These are phyloP conservation scores for Brachionichthys hirsutus DNA, from an alignment of 2,113 vertebrate genomes.

Conservation along the genomic window DNA sequence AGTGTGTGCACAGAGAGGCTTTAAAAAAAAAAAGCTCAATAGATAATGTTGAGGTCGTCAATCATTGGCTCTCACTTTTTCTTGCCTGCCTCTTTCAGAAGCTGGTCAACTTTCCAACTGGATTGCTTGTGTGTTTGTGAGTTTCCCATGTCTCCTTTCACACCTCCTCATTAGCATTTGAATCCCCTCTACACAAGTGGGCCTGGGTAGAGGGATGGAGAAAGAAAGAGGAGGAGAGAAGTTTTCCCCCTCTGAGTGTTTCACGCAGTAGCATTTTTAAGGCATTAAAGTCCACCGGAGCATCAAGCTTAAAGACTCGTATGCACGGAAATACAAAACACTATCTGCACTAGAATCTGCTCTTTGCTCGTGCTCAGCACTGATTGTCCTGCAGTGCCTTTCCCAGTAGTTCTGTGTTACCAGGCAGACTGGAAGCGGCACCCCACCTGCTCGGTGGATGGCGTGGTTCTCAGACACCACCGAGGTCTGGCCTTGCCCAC, in stretches of 20 bases:
- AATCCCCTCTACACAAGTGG: constrained; percentile 49
- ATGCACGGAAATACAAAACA: constrained; percentile 13
- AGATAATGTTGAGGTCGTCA: constrained; percentile 60
- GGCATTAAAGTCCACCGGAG: constrained; percentile 12
- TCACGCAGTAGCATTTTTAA: constrained; percentile 15
- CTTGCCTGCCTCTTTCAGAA: constrained; percentile 27
- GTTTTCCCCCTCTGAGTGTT: constrained; percentile 21
- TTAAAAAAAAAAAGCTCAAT: constrained; percentile 80
- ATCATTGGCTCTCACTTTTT: constrained; percentile 29
- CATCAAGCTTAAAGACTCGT: constrained; percentile 15
- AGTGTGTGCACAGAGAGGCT: constrained; percentile 74
- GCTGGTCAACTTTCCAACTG: constrained; percentile 50
- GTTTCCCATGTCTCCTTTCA: constrained; percentile 61
- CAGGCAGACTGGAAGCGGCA: constrained; percentile 28
- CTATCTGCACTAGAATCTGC: neutral
- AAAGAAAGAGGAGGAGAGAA: constrained; percentile 13
- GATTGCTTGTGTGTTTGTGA: constrained; percentile 41
- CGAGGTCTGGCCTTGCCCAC: constrained; percentile 20
- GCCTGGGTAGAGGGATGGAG: constrained; percentile 24
- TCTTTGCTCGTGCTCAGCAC: constrained; percentile 8
- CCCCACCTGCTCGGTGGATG: constrained; percentile 28
- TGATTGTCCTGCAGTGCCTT: neutral
- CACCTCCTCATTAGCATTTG: constrained; percentile 66
- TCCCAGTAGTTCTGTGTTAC: constrained; percentile 16
- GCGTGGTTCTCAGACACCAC: constrained; percentile 35